Conservation (phyloP, 2,888 invertebrate species). For the Bombyx huttoni region DNA sequence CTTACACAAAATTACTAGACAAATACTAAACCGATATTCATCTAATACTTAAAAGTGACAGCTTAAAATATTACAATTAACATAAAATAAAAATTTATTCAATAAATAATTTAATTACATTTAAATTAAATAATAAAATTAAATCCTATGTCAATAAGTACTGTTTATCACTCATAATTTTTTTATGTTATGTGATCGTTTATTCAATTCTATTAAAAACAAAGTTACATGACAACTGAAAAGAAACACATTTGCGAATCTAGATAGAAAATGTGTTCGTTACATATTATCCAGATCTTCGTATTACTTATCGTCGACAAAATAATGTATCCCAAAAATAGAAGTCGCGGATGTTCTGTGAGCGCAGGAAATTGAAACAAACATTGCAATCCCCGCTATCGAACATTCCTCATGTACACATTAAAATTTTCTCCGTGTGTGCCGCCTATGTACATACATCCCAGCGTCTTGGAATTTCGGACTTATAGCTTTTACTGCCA, state of each 20-base stretch:
- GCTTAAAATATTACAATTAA: too few species aligned
- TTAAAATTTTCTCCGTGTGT: constrained; percentile 13
- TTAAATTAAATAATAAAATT: too few species aligned
- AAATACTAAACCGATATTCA: too few species aligned
- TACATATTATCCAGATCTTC: neutral
- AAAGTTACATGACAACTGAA: neutral
- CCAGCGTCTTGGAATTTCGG: neutral
- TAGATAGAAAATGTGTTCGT: neutral
- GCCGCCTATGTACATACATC: neutral
- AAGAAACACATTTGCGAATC: neutral
- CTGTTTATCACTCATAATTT: too few species aligned
- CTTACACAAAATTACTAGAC: too few species aligned
- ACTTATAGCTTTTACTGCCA: neutral
- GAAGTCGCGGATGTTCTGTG: constrained; percentile 32
- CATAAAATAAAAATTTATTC: too few species aligned
- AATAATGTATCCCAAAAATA: constrained; percentile 26
- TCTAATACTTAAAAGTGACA: too few species aligned
- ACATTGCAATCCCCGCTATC: constrained; percentile 50
- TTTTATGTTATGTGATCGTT: too few species aligned
- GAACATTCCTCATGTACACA: constrained; percentile 25
- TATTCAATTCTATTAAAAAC: too few species aligned
- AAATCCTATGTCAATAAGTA: too few species aligned
- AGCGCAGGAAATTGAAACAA: constrained; percentile 62
- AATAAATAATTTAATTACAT: too few species aligned
- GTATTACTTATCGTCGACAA: constrained; percentile 12